Evolutionary conservation across 2,113 vertebrate genomes (phyloP).

Genomic region (Phylloscopus trochilus): DNA sequence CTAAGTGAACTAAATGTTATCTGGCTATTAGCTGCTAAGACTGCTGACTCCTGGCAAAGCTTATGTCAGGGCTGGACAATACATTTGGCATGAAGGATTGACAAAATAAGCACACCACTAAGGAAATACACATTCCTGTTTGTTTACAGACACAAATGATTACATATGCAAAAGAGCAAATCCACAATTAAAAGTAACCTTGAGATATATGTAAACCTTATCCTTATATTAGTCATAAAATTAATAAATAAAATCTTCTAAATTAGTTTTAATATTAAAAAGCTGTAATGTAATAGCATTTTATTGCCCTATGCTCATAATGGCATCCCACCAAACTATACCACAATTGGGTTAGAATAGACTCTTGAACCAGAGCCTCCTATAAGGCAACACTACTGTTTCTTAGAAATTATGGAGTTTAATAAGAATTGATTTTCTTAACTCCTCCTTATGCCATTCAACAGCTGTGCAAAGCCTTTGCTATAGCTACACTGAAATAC

Average conservation of each 20-base stretch:
- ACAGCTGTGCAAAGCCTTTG: not conserved
- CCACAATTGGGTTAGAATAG: not conserved
- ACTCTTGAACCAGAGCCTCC: not conserved
- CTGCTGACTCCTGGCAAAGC: not conserved
- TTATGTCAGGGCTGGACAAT: not conserved
- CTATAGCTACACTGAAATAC: not conserved
- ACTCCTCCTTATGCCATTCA: not conserved
- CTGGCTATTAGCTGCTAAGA: not conserved
- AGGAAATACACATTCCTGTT: accelerated
- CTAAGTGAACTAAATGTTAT: not conserved
- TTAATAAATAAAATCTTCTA: not conserved
- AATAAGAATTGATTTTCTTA: not conserved
- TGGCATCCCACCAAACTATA: not conserved
- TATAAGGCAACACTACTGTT: not conserved
- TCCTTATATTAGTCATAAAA: not conserved
- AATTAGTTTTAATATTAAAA: not conserved
- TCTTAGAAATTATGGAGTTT: not conserved
- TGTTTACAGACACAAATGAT: not conserved
- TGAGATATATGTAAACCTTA: not conserved
- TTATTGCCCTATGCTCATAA: not conserved
- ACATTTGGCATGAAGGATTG: not conserved
- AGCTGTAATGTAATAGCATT: not conserved
- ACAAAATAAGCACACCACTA: not conserved
- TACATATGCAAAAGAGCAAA: not conserved
- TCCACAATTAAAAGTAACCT: not conserved